phyloP scores from a whole-genome alignment of 2,113 vertebrate genomes.

The Bujurquina vittata region DNA sequence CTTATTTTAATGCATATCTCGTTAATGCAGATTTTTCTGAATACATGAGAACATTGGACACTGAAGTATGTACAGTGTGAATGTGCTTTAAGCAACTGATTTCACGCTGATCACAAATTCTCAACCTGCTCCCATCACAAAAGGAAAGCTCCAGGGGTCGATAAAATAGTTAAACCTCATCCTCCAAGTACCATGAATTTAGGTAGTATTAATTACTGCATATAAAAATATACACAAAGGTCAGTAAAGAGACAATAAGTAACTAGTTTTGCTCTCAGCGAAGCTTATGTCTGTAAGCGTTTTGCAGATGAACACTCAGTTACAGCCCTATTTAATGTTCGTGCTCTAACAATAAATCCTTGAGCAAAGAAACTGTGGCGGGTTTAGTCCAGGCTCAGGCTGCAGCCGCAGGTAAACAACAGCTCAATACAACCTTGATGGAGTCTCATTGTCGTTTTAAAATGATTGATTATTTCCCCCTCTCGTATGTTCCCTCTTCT shows the following conservation, averaged over 20 bases:
- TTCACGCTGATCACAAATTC: not conserved
- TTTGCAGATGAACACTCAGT: constrained; percentile 6
- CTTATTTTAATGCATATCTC: no score
- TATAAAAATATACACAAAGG: not conserved
- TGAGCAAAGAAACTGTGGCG: constrained; percentile 33
- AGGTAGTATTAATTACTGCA: not conserved
- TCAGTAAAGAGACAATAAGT: not conserved
- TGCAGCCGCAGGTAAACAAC: constrained; percentile 55
- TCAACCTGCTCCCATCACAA: not conserved
- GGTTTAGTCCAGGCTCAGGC: constrained; percentile 7
- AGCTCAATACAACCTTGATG: constrained; percentile 55
- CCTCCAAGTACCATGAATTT: not conserved
- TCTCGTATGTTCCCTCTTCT: constrained; percentile 12
- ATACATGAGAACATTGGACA: not conserved
- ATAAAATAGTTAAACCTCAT: not conserved
- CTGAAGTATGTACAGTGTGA: no score
- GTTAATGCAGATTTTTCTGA: not conserved
- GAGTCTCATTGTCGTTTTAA: constrained; percentile 31
- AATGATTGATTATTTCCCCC: constrained; percentile 35
- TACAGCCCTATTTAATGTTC: not conserved
- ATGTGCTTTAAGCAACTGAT: not conserved
- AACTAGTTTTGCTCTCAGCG: not conserved
- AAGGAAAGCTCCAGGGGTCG: not conserved
- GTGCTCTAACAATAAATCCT: constrained; percentile 35
- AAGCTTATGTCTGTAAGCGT: not conserved